These are phyloP conservation scores for Tauraco hartlaubi DNA, from an alignment of 2,797 vertebrate species.

Conservation along the genomic window DNA sequence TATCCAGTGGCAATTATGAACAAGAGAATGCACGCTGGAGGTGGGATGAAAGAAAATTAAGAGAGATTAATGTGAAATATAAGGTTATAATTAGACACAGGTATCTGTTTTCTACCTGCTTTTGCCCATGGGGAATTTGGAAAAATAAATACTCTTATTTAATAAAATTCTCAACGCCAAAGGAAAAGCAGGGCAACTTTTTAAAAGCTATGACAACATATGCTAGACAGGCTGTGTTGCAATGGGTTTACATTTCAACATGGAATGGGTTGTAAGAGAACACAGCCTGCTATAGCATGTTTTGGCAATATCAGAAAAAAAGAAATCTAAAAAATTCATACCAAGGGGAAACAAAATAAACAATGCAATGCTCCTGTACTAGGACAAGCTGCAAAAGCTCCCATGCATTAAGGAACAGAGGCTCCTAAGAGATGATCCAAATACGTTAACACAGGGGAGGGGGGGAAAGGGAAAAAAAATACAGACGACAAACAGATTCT, in stretches of 20 bases:
- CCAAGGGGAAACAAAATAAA: background rate
- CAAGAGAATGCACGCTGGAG: constrained; percentile 40
- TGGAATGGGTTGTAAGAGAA: constrained; percentile 8
- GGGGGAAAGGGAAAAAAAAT: accelerated
- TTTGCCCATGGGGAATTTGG: constrained; percentile 58
- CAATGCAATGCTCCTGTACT: background rate
- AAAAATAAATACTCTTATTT: constrained; percentile 62
- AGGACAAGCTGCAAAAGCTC: background rate
- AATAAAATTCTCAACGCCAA: constrained; percentile 46
- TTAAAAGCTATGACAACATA: constrained; percentile 47
- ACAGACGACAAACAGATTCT: background rate
- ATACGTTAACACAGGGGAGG: background rate
- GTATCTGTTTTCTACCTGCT: constrained; percentile 67
- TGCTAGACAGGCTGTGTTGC: constrained; percentile 39
- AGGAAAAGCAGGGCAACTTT: constrained; percentile 44
- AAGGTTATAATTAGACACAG: constrained; percentile 68
- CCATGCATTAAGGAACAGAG: background rate
- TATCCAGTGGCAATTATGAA: constrained; percentile 63
- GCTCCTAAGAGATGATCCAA: background rate
- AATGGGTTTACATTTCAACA: constrained; percentile 58
- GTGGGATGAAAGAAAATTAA: constrained; percentile 65
- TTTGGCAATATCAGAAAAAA: background rate
- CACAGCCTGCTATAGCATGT: constrained; percentile 41
- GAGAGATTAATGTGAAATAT: constrained; percentile 62
- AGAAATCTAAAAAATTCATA: background rate